A percentile compares a stretch with the other conserved stretches of the same genome.
Conservation (phyloP, 1,140 invertebrate species). For the Drosophila equinoxialis region DNA sequence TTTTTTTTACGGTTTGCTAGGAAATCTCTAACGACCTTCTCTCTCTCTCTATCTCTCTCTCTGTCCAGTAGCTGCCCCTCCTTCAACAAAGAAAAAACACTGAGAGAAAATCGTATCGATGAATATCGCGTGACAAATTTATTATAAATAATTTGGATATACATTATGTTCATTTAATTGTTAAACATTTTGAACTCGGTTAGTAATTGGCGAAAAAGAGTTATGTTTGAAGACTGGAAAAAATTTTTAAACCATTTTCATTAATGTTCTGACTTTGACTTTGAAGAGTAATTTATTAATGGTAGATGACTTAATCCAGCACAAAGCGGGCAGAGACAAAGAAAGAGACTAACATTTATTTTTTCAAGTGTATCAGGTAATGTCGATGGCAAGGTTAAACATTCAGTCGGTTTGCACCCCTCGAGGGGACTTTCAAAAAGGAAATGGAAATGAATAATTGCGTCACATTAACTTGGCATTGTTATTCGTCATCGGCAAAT, state of each 20-base stretch:
- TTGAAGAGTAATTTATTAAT: too few species aligned
- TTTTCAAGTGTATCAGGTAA: neutral
- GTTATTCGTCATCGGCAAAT: constrained; percentile 73
- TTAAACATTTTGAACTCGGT: too few species aligned
- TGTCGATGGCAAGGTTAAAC: constrained; percentile 2
- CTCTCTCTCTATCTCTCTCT: neutral
- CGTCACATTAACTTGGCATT: constrained; percentile 71
- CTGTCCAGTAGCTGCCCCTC: neutral
- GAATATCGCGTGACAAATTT: too few species aligned
- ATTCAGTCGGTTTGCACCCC: neutral
- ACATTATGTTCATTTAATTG: too few species aligned
- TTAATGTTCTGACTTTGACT: too few species aligned
- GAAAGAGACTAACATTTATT: neutral
- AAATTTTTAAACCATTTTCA: too few species aligned
- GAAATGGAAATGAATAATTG: constrained; percentile 68
- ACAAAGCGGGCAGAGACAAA: too few species aligned
- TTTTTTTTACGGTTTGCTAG: neutral
- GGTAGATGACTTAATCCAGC: too few species aligned
- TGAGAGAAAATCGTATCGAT: neutral
- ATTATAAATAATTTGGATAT: too few species aligned
- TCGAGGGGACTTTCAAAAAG: neutral
- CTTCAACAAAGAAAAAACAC: neutral
- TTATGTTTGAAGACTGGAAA: too few species aligned
- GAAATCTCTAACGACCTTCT: neutral
- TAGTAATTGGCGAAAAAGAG: too few species aligned